Conservation (phyloP, 2,888 invertebrate species). For the Drosophila anomalata region DNA sequence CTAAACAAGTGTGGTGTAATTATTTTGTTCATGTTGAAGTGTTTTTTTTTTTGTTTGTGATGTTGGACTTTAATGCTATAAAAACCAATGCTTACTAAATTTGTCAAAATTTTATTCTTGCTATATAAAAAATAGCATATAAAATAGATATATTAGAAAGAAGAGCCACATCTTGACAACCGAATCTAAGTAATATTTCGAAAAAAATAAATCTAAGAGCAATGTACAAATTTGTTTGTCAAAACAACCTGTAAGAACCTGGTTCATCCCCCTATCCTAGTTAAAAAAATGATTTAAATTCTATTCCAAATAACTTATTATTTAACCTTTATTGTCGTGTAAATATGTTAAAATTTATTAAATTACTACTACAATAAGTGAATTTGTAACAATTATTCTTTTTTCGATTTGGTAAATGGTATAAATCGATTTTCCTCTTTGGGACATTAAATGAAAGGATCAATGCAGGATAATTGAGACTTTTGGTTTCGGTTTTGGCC, state of each 20-base stretch:
- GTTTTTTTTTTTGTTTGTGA: not conserved
- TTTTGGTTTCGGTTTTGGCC: not conserved
- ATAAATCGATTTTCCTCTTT: not conserved
- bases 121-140: slow-evolving; percentile 28
- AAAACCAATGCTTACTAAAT: slow-evolving; percentile 9
- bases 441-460: not conserved
- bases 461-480: not conserved
- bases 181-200: too few species aligned
- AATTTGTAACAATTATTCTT: slow-evolving; percentile 1
- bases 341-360: slow-evolving; percentile 10
- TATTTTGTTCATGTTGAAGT: slow-evolving; percentile 3
- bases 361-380: slow-evolving; percentile 10
- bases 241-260: too few species aligned
- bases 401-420: not conserved
- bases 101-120: not conserved
- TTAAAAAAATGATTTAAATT: too few species aligned
- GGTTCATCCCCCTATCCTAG: too few species aligned
- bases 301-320: too few species aligned
- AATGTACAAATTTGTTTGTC: too few species aligned
- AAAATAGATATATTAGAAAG: slow-evolving; percentile 15
- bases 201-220: not conserved
- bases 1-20: not conserved
- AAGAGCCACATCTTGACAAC: slow-evolving; percentile 14
- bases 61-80: not conserved
- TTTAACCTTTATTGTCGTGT: not conserved